These are phyloP conservation scores for Paratrypauchen microcephalus DNA, from an alignment of 2,797 vertebrate species.

Conservation along the genomic window DNA sequence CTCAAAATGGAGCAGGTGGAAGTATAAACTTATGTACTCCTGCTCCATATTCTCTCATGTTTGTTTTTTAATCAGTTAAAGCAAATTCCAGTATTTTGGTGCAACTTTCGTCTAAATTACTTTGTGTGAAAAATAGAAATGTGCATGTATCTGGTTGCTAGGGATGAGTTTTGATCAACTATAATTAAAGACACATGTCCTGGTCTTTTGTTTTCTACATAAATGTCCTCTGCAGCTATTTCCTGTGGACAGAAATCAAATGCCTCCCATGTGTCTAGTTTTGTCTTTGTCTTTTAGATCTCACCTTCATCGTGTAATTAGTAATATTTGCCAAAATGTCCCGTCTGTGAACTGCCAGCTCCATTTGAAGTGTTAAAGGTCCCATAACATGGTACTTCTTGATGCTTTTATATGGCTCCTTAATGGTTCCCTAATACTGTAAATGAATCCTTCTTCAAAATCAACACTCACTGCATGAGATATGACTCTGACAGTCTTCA, in stretches of 20 bases:
- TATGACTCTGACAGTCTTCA: too few species aligned
- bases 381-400: too few species aligned
- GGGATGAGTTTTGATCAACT: neutral
- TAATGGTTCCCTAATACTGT: too few species aligned
- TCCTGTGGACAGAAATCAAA: conserved; percentile 4
- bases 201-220: conserved; percentile 5
- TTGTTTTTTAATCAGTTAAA: too few species aligned
- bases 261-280: neutral
- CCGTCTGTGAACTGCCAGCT: neutral
- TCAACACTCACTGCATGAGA: too few species aligned
- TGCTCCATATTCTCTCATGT: too few species aligned
- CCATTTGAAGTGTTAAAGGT: neutral
- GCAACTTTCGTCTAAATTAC: too few species aligned
- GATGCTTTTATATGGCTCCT: too few species aligned
- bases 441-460: too few species aligned
- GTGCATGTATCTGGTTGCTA: neutral
- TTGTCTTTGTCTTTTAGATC: neutral
- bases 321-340: neutral
- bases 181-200: conserved; percentile 1
- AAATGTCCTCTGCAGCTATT: neutral
- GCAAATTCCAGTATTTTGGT: too few species aligned
- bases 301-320: neutral
- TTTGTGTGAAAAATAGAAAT: neutral
- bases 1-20: too few species aligned
- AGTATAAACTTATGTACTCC: too few species aligned